Percentiles rank a stretch among this genome's conserved stretches.
Conservation (phyloP, 2,113 vertebrate species). For the Aegotheles bennettii region DNA sequence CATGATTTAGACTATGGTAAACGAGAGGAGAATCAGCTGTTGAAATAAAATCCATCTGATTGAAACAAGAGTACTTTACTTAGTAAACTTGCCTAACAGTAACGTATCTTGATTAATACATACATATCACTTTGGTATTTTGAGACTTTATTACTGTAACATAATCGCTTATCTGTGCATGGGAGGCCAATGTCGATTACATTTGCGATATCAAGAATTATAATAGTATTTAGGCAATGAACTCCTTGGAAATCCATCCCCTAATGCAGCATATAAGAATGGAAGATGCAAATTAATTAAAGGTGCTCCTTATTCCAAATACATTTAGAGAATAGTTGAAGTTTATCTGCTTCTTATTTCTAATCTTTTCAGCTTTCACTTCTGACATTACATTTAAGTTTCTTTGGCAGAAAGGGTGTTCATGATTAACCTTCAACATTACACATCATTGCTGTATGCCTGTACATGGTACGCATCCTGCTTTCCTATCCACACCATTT, state of each 20-base stretch:
- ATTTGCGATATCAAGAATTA: background rate
- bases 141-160: background rate
- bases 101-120: background rate
- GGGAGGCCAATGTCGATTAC: background rate
- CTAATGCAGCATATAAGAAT: background rate
- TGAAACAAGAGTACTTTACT: background rate
- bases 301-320: background rate
- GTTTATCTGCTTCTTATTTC: background rate
- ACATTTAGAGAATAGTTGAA: background rate
- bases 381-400: background rate
- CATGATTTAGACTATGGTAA: background rate
- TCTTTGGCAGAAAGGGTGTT: background rate
- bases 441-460: rapidly evolving
- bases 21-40: background rate
- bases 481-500: background rate
- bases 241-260: background rate
- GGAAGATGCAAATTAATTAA: background rate
- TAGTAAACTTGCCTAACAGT: background rate
- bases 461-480: rapidly evolving
- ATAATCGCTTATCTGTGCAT: background rate
- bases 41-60: background rate
- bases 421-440: background rate
- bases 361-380: background rate
- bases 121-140: background rate
- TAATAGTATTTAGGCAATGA: background rate